Percentiles rank a stretch among this genome's conserved stretches.
Evolutionary conservation across 2,797 vertebrate genomes (phyloP).

Genomic region (Buphagus erythrorhynchus): DNA sequence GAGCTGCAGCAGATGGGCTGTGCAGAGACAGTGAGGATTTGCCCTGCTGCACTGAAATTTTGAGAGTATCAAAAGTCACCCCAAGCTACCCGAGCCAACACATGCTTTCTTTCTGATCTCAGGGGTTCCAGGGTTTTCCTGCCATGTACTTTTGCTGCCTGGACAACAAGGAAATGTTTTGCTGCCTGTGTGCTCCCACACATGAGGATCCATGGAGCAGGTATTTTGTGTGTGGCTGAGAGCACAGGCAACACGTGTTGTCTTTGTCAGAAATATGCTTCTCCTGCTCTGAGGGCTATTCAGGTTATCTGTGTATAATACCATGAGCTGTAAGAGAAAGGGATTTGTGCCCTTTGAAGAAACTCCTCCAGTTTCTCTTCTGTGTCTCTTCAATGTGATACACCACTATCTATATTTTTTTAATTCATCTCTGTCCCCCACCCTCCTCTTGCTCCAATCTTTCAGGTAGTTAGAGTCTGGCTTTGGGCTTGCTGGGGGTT

Average conservation of each 20-base stretch:
- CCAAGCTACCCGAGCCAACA: background rate
- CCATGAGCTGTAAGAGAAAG: background rate
- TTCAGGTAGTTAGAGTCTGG: background rate
- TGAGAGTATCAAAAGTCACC: background rate
- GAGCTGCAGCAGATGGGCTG: background rate
- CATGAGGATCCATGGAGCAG: background rate
- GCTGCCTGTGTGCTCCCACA: background rate
- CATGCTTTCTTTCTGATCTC: background rate
- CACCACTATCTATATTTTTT: background rate
- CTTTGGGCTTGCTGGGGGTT: background rate
- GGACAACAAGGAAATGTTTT: background rate
- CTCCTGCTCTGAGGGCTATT: slow-evolving; percentile 5
- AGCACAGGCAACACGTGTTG: rapidly evolving
- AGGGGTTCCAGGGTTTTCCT: background rate
- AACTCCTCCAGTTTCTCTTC: background rate
- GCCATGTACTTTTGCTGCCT: background rate
- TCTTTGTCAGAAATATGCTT: background rate
- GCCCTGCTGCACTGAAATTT: background rate
- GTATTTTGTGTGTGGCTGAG: background rate
- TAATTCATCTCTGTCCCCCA: background rate
- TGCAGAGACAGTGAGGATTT: background rate
- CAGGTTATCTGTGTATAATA: background rate
- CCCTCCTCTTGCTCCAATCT: background rate
- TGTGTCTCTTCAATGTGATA: background rate
- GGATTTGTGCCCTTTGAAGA: slow-evolving; percentile 3